phyloP scores from a whole-genome alignment of 1,140 invertebrate genomes.

The Drosophila asahinai region DNA sequence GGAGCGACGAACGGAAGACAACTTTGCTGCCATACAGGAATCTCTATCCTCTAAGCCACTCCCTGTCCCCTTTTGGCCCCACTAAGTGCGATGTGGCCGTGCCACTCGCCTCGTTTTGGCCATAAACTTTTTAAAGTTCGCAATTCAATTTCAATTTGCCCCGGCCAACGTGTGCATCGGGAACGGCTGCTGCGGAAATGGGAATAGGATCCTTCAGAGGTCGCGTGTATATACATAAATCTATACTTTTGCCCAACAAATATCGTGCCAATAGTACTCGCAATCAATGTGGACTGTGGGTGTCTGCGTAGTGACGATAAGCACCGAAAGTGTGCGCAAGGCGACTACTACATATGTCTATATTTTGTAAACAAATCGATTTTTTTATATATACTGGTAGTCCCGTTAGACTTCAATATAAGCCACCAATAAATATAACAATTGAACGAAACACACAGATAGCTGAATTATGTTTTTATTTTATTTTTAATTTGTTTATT shows the following conservation, averaged over 20 bases:
- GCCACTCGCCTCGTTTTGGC: slow-evolving; percentile 55
- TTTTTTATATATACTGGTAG: slow-evolving; percentile 59
- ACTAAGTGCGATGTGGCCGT: slow-evolving; percentile 45
- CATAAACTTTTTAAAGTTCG: slow-evolving; percentile 80
- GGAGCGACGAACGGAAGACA: slow-evolving; percentile 12
- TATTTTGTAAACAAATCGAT: slow-evolving; percentile 60
- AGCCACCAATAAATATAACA: slow-evolving; percentile 43
- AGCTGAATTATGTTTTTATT: not conserved
- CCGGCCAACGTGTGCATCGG: slow-evolving; percentile 31
- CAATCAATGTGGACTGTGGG: slow-evolving; percentile 6
- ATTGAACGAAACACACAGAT: slow-evolving; percentile 9
- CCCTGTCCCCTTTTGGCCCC: slow-evolving; percentile 14
- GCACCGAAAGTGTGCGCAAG: too few species aligned
- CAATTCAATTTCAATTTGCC: slow-evolving; percentile 82
- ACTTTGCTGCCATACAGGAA: slow-evolving; percentile 53
- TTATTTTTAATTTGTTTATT: too few species aligned
- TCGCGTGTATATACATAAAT: slow-evolving; percentile 34
- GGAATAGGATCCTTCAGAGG: slow-evolving; percentile 34
- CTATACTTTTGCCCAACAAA: slow-evolving; percentile 42
- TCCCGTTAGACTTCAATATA: slow-evolving; percentile 39
- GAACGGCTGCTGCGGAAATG: slow-evolving; percentile 40
- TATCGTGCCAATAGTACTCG: slow-evolving; percentile 45
- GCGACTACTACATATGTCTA: not conserved
- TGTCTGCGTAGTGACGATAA: too few species aligned
- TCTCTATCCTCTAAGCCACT: slow-evolving; percentile 33